phyloP scores from a whole-genome alignment of 2,113 vertebrate species.

The Charadrius vociferus region DNA sequence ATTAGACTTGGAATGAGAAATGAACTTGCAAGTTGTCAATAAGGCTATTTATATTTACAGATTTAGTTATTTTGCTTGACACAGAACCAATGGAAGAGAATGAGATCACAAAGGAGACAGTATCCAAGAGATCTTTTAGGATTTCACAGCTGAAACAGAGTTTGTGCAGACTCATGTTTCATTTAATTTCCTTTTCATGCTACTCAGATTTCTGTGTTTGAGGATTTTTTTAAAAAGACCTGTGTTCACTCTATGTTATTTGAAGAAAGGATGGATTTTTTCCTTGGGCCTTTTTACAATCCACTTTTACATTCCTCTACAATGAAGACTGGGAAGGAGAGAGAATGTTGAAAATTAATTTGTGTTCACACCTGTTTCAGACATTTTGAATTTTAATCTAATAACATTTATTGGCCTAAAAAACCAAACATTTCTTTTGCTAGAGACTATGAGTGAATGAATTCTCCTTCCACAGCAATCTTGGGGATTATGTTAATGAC shows the following conservation, averaged over 20 bases:
- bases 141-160: background rate
- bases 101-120: background rate
- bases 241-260: background rate
- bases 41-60: background rate
- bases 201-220: background rate
- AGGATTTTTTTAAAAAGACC: background rate
- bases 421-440: background rate
- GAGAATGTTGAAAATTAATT: background rate
- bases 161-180: background rate
- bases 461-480: background rate
- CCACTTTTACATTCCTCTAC: background rate
- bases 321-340: background rate
- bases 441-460: background rate
- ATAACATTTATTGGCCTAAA: background rate
- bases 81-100: background rate
- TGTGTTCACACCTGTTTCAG: background rate
- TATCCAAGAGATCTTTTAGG: background rate
- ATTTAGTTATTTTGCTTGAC: background rate
- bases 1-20: background rate
- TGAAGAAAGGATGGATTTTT: background rate
- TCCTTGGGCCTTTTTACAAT: background rate
- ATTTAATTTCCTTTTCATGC: background rate
- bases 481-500: background rate
- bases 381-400: background rate
- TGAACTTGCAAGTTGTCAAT: background rate